Conservation (phyloP, 2,888 invertebrate genomes). For the Prosopocoilus inquinatus region DNA sequence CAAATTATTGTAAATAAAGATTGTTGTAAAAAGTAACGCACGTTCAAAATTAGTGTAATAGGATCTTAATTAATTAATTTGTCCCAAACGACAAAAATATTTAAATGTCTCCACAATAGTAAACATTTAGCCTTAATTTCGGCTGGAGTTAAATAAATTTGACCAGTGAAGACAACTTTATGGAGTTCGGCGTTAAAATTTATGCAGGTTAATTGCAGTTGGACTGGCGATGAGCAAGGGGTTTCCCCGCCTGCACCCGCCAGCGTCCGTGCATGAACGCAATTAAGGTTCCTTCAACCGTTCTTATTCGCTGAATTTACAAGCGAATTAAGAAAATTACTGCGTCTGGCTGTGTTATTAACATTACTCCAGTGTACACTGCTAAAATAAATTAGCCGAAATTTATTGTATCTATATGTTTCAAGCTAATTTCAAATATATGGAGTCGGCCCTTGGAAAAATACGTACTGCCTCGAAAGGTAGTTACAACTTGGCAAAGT, state of each 20-base stretch:
- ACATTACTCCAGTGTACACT: slow-evolving; percentile 33
- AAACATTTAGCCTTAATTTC: neutral
- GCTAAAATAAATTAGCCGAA: slow-evolving; percentile 25
- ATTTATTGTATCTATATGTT: neutral
- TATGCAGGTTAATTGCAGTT: slow-evolving; percentile 3
- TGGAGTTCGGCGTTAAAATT: neutral
- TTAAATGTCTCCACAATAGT: neutral
- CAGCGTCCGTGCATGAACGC: slow-evolving; percentile 36
- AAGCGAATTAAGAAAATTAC: slow-evolving; percentile 41
- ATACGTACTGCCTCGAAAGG: too few relatives aligned
- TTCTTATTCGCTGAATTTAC: slow-evolving; percentile 41
- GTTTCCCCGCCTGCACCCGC: neutral
- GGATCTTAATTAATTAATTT: neutral
- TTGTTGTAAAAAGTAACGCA: too few relatives aligned
- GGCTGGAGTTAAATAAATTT: neutral
- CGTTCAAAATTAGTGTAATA: too few relatives aligned
- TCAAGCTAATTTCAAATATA: neutral
- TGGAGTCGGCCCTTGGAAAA: too few relatives aligned
- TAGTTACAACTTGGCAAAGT: too few relatives aligned
- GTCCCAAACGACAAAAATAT: neutral
- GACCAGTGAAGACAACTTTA: neutral
- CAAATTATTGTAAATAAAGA: too few relatives aligned
- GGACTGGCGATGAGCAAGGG: slow-evolving; percentile 3
- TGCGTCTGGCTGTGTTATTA: slow-evolving; percentile 37
- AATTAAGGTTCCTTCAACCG: slow-evolving; percentile 40